Evolutionary conservation across 2,113 vertebrate genomes (phyloP).

Genomic region (Corythaeola cristata): DNA sequence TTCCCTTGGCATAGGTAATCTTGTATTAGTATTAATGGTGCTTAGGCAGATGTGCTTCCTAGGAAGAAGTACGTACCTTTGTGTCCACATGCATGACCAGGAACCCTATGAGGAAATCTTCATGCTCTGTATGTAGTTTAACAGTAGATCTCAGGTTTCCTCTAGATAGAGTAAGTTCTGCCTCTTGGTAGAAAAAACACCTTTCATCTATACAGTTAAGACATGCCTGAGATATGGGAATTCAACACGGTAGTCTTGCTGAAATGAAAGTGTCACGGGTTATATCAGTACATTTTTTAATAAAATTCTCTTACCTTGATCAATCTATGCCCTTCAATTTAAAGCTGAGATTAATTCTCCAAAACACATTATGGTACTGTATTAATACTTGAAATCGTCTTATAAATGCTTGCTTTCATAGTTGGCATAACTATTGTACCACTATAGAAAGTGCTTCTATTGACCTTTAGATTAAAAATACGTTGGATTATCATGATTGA

Average conservation of each 20-base stretch:
- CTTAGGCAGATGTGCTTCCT: background rate
- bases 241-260: background rate
- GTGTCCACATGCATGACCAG: background rate
- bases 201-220: background rate
- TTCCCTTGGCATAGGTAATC: background rate
- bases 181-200: background rate
- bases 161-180: background rate
- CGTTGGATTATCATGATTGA: slow-evolving; percentile 79
- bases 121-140: background rate
- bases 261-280: slow-evolving; percentile 41
- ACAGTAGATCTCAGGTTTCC: background rate
- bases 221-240: background rate
- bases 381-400: slow-evolving; percentile 74
- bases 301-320: slow-evolving; percentile 68
- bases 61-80: background rate
- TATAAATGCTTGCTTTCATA: slow-evolving; percentile 72
- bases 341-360: slow-evolving; percentile 74
- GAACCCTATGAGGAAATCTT: background rate
- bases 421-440: slow-evolving; percentile 69
- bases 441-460: slow-evolving; percentile 72
- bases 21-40: background rate
- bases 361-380: slow-evolving; percentile 54
- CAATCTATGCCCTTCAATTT: slow-evolving; percentile 70
- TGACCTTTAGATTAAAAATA: slow-evolving; percentile 81
- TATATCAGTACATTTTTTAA: slow-evolving; percentile 64